Evolutionary conservation across 1,140 invertebrate species (phyloP).

Genomic region (Drosophila funebris): DNA sequence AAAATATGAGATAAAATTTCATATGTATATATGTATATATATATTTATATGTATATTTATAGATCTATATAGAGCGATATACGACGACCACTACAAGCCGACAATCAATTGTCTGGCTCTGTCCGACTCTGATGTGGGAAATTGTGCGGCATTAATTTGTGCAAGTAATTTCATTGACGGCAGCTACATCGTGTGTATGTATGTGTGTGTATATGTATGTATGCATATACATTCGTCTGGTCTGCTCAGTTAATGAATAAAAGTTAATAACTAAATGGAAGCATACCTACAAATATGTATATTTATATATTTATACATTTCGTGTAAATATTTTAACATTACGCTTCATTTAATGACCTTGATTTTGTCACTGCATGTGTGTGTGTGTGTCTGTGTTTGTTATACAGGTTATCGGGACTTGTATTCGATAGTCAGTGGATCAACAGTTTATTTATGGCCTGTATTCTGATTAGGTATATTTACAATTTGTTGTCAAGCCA

Average conservation of each 20-base stretch:
- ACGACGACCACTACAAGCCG: conserved; percentile 20
- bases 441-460: conserved; percentile 27
- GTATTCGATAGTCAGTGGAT: conserved; percentile 27
- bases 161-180: conserved; percentile 76
- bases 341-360: conserved; percentile 61
- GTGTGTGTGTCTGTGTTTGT: conserved; percentile 4
- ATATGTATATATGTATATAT: conserved; percentile 20
- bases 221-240: conserved; percentile 16
- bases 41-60: neutral
- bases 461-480: conserved; percentile 21
- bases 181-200: conserved; percentile 7
- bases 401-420: conserved; percentile 45
- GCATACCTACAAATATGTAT: neutral
- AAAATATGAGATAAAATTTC: conserved; percentile 47
- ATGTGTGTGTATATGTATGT: neutral
- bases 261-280: conserved; percentile 60
- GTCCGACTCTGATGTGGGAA: conserved; percentile 50
- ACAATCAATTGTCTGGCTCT: conserved; percentile 72
- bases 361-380: conserved; percentile 40
- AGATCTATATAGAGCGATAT: conserved; percentile 44
- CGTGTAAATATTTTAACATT: conserved; percentile 63
- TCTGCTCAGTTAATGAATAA: conserved; percentile 48
- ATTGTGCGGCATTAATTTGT: conserved; percentile 74
- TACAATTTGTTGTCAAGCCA: conserved; percentile 10
- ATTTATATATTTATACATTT: conserved; percentile 7